Evolutionary conservation across 1,140 invertebrate species (phyloP).

Genomic region (Platyscapa corneri): DNA sequence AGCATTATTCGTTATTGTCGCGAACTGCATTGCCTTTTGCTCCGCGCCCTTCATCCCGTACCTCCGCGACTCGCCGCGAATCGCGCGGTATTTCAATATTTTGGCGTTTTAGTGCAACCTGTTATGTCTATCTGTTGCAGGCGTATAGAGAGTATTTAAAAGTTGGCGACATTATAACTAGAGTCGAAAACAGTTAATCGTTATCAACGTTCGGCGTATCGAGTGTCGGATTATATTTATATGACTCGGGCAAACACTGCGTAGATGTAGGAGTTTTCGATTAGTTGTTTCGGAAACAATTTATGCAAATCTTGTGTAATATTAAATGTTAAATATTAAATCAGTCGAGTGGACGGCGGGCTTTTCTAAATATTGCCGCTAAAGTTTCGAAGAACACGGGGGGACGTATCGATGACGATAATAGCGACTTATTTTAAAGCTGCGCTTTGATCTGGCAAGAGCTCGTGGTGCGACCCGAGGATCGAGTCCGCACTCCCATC

Average conservation of each 20-base stretch:
- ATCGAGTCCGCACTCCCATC: too few relatives aligned
- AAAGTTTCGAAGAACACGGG: too few relatives aligned
- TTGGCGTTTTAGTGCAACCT: not conserved
- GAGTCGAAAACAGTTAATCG: not conserved
- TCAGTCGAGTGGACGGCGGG: not conserved
- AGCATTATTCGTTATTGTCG: too few relatives aligned
- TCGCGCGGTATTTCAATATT: too few relatives aligned
- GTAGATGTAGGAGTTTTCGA: not conserved
- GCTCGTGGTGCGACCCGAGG: too few relatives aligned
- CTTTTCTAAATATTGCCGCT: not conserved
- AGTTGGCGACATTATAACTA: slow-evolving; percentile 11
- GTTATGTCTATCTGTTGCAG: not conserved
- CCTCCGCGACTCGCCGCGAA: not conserved
- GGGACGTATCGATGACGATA: too few relatives aligned
- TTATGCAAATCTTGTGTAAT: not conserved
- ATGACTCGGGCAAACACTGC: not conserved
- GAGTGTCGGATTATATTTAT: slow-evolving; percentile 23
- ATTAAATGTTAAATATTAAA: too few relatives aligned
- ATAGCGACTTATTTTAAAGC: too few relatives aligned
- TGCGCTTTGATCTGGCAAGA: too few relatives aligned
- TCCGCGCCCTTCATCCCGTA: too few relatives aligned
- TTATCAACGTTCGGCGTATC: slow-evolving; percentile 18
- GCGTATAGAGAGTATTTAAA: not conserved
- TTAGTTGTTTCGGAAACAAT: not conserved
- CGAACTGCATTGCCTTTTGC: too few relatives aligned